Evolutionary conservation across 1,140 invertebrate species (phyloP).

Genomic region (Heliconius melpomene): DNA sequence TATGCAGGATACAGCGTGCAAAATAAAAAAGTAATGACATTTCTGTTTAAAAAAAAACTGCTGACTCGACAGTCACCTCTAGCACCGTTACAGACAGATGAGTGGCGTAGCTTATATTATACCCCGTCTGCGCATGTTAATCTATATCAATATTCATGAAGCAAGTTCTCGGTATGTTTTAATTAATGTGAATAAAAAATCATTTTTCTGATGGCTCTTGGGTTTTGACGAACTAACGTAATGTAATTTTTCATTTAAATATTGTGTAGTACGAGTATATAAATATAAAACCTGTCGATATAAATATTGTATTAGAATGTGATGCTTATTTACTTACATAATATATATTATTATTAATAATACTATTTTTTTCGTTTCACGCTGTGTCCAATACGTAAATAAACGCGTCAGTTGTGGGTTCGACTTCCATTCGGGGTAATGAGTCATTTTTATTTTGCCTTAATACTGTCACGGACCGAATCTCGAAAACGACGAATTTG

Average conservation of each 20-base stretch:
- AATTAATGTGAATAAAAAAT: constrained; percentile 21
- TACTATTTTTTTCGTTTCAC: no score
- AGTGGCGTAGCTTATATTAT: background rate
- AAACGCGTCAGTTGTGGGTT: no score
- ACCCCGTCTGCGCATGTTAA: constrained; percentile 28
- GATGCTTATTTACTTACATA: no score
- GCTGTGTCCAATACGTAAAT: no score
- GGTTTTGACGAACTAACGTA: background rate
- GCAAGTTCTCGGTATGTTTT: constrained; percentile 17
- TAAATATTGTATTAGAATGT: no score
- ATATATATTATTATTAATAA: no score
- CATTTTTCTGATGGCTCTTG: background rate
- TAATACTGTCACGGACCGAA: no score
- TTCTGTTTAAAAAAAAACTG: background rate
- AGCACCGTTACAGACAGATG: constrained; percentile 1
- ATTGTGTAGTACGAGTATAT: background rate
- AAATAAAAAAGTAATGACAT: background rate
- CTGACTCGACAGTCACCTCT: background rate
- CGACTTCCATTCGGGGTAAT: no score
- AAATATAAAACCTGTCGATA: no score
- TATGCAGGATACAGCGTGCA: no score
- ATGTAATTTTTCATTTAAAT: background rate
- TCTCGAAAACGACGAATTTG: no score
- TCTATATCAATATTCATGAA: constrained; percentile 29
- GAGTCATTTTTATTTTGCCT: no score